Conservation (phyloP, 2,113 vertebrate genomes). For the Pseudois nayaur region DNA sequence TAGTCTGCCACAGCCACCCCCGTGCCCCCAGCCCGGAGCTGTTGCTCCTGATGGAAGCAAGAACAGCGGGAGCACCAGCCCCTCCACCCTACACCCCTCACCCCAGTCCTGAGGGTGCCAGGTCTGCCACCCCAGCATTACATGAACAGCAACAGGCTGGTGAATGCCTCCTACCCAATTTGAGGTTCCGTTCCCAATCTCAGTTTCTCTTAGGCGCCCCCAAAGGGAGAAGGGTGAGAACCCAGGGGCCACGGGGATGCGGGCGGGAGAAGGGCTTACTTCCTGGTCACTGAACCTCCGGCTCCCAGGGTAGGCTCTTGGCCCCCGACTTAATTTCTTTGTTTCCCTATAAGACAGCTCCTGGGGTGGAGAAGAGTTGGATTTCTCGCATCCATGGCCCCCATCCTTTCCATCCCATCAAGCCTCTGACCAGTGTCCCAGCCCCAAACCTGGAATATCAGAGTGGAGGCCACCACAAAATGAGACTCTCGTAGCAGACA, state of each 20-base stretch:
- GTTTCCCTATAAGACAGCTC: not conserved
- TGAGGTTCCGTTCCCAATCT: not conserved
- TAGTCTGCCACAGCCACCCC: not conserved
- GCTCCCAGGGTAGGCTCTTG: not conserved
- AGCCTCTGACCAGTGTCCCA: not conserved
- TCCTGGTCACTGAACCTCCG: not conserved
- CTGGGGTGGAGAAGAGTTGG: not conserved
- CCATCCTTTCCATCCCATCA: not conserved
- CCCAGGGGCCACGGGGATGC: rapidly evolving
- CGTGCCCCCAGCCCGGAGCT: not conserved
- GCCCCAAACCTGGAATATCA: not conserved
- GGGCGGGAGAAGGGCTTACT: not conserved
- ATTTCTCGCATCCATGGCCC: too few species aligned
- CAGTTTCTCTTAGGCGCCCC: not conserved
- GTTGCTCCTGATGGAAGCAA: not conserved
- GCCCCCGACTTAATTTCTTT: not conserved
- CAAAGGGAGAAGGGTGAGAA: not conserved
- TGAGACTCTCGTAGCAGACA: too few species aligned
- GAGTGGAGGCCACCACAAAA: not conserved
- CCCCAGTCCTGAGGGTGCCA: not conserved
- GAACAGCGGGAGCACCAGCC: not conserved
- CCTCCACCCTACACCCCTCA: not conserved
- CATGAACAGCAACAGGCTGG: not conserved
- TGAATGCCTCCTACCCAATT: not conserved
- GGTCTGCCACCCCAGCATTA: not conserved